Base-by-base conservation (phyloP, 2,797 vertebrate species). In the Limnodromus scolopaceus region DNA sequence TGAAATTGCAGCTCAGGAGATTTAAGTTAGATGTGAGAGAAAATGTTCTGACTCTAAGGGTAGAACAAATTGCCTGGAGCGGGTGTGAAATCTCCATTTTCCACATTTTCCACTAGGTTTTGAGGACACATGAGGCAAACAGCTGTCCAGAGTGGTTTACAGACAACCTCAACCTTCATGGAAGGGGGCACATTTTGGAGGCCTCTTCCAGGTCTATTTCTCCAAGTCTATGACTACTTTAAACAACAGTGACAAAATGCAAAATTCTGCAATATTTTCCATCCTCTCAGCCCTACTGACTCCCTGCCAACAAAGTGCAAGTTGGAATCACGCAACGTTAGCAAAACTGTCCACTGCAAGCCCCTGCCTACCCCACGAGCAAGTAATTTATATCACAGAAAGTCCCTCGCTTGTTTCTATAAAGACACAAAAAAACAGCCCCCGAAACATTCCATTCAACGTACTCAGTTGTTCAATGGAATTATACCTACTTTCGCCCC, bases 361-460 rank as follows among this genome's bases (percentile, higher is more conserved):
- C 8, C 60, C 46, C 32, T 1, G 1, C 13, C 51, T 51, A 48
- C 34, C 30, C 19, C 57, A 32, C 1, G 1, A 51, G 16, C 53
- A 61, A 57, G 18, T 9, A n/a, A 61, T 27, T 69, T 3, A 57
- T 14, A 63, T 13, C 70, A 6, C 43, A 69, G 27, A 51, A 83
- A 85, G 9, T 3, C 57, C 51, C 64, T 14, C 46, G 4, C 12
- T 30, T 5, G 5, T 65, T 57, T n/a, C 58, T 65, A 12, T 5
- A 20, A 20, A 48, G 16, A 36, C 24, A 65, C 74, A 60, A 66
- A 63, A 55, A 55, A 10, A 11, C 8, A 49, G 23, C 12, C 25
- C 23, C 22, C 13, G 32, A 66, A 69, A 11, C 22, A 30, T 61
- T 70, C 51, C 54, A 11, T 28, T 76, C 78, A 49, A n/a, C 23